These are phyloP conservation scores for Phymatocera aterrima DNA, from an alignment of 2,888 invertebrate species.

Conservation along the genomic window DNA sequence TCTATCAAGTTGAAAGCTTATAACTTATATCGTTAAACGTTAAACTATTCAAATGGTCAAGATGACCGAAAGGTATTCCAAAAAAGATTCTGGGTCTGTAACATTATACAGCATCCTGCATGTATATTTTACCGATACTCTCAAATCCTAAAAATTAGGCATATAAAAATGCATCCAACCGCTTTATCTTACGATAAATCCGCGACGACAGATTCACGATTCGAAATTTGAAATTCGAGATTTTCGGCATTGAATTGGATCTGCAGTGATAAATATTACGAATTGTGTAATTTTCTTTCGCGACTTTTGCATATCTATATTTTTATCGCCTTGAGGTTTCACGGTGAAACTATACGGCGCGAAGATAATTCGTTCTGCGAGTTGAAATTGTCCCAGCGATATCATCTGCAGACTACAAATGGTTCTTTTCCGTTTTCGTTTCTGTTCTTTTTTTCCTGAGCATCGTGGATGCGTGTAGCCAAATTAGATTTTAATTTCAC, in stretches of 20 bases:
- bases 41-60: background rate
- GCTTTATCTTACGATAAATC: background rate
- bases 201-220: background rate
- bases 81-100: background rate
- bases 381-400: slow-evolving; percentile 26
- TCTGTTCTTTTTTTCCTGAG: background rate
- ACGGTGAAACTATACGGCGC: background rate
- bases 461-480: background rate
- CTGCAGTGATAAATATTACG: background rate
- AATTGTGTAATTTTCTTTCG: background rate
- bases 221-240: background rate
- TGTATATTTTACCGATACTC: background rate
- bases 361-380: slow-evolving; percentile 31
- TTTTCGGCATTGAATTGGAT: background rate
- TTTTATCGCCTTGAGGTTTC: background rate
- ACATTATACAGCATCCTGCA: background rate
- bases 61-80: slow-evolving; percentile 3
- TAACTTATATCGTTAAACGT: too few relatives aligned
- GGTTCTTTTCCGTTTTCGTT: slow-evolving; percentile 17
- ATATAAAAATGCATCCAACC: background rate
- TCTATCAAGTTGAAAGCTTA: slow-evolving; percentile 3
- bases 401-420: background rate
- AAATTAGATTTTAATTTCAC: slow-evolving; percentile 37
- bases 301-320: background rate
- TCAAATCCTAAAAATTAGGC: background rate